Evolutionary conservation across 2,113 vertebrate genomes (phyloP).

Genomic region (Mobula hypostoma): DNA sequence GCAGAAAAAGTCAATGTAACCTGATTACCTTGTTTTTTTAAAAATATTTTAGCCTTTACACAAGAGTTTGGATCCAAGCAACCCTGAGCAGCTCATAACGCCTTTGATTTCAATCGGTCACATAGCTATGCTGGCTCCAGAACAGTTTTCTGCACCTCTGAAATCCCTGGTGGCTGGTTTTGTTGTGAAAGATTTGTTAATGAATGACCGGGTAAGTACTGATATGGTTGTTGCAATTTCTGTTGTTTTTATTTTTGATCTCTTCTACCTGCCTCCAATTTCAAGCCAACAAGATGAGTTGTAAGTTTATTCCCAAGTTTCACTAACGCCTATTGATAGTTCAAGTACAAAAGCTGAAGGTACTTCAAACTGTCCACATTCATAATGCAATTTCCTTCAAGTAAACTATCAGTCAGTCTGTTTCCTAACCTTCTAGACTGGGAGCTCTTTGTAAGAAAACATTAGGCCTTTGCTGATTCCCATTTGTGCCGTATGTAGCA

Average conservation of each 20-base stretch:
- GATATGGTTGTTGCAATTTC: background rate
- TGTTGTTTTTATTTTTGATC: background rate
- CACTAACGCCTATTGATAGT: background rate
- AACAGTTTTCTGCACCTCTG: constrained; percentile 88
- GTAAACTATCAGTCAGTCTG: background rate
- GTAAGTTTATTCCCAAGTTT: background rate
- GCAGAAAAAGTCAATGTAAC: background rate
- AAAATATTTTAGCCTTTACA: constrained; percentile 78
- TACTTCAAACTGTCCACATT: background rate
- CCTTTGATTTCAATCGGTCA: constrained; percentile 90
- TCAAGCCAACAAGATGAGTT: background rate
- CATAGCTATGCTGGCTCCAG: constrained; percentile 88
- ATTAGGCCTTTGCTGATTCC: background rate
- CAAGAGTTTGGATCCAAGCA: constrained; percentile 87
- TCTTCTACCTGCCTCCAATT: background rate
- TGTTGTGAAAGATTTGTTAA: constrained; percentile 94
- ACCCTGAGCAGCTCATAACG: constrained; percentile 91
- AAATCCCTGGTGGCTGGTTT: constrained; percentile 95
- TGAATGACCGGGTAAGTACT: constrained; percentile 83
- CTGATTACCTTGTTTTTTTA: constrained; percentile 37
- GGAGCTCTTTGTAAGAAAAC: background rate
- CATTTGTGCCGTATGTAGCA: background rate
- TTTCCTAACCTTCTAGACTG: background rate
- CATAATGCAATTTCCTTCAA: background rate
- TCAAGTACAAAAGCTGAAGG: background rate